Base-by-base conservation (phyloP, 2,797 vertebrate species). In the Pagetopsis macropterus region DNA sequence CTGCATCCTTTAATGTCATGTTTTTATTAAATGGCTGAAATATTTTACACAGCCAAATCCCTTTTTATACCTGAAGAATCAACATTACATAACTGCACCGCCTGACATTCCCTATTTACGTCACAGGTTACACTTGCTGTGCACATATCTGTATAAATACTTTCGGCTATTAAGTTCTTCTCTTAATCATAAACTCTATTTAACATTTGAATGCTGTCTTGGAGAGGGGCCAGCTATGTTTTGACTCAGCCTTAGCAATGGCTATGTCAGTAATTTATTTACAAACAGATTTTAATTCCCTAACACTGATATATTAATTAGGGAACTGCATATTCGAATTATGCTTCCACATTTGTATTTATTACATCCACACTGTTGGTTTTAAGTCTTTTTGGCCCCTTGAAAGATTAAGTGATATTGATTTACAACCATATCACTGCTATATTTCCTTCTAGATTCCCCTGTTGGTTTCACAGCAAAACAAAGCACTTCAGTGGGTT, bases 71-170 rank as follows among this genome's bases (percentile, higher is more conserved):
- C 59, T 49, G 11, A 64, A 67, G 16, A 75, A 63, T 75, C 60
- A 52, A 72, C 45, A 45, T 83, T 76, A 54, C 40, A 59, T 60
- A 58, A 83, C 54, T 8, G 23, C 66, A 73, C 66, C 59, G 60
- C 56, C 59, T 72, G 72, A 75, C 56, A 50, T 49, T 60, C 33
- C 45, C 56, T 44, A 49, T 66, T 79, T 33, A 62, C 7, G 10
- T 76, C 70, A 66, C 70, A 61, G 72, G 71, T 81, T 66, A 31
- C 58, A 37, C 55, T 45, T n/a, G 21, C 48, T n/a, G 45, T 66
- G 78, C 68, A 48, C 15, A 40, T 50, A 50, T 43, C 41, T 55
- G 6, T 50, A 16, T 5, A 9, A 43, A 67, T 45, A 64, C 33
- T 27, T 54, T 8, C 10, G 3, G 43, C 31, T 45, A 60, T 8